These are phyloP conservation scores for Sesia bembeciformis DNA, from an alignment of 2,888 invertebrate genomes.

Conservation along the genomic window DNA sequence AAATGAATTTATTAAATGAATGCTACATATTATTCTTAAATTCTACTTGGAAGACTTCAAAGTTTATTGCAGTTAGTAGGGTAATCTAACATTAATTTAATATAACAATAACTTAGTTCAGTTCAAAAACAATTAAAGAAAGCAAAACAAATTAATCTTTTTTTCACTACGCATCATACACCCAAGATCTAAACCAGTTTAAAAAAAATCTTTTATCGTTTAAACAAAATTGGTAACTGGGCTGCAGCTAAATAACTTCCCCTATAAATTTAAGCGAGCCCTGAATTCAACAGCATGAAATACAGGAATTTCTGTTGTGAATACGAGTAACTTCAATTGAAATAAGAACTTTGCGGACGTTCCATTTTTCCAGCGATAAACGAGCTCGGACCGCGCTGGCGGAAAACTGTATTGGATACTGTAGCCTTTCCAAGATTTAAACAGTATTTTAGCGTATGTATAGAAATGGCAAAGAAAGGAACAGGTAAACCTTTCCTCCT, in stretches of 20 bases:
- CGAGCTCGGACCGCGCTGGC: slow-evolving; percentile 5
- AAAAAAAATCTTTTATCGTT: too few species aligned
- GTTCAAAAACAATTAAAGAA: too few species aligned
- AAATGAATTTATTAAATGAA: too few species aligned
- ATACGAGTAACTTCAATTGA: slow-evolving; percentile 39
- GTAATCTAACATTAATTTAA: too few species aligned
- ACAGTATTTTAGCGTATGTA: not conserved
- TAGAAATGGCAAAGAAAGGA: not conserved
- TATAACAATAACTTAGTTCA: too few species aligned
- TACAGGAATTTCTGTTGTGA: slow-evolving; percentile 20
- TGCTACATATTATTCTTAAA: too few species aligned
- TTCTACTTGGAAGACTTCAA: too few species aligned
- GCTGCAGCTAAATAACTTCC: slow-evolving; percentile 20
- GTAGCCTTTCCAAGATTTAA: not conserved
- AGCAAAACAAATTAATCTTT: too few species aligned
- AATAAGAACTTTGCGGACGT: slow-evolving; percentile 31
- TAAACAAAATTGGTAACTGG: not conserved
- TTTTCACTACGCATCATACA: too few species aligned
- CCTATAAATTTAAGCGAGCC: slow-evolving; percentile 30
- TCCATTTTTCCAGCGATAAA: slow-evolving; percentile 31
- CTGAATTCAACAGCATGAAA: slow-evolving; percentile 30
- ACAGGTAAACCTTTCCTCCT: too few species aligned
- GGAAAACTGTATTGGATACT: not conserved
- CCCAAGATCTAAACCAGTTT: too few species aligned
- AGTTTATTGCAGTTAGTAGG: too few species aligned